phyloP scores from a whole-genome alignment of 2,888 invertebrate genomes.

The Busseola fusca region DNA sequence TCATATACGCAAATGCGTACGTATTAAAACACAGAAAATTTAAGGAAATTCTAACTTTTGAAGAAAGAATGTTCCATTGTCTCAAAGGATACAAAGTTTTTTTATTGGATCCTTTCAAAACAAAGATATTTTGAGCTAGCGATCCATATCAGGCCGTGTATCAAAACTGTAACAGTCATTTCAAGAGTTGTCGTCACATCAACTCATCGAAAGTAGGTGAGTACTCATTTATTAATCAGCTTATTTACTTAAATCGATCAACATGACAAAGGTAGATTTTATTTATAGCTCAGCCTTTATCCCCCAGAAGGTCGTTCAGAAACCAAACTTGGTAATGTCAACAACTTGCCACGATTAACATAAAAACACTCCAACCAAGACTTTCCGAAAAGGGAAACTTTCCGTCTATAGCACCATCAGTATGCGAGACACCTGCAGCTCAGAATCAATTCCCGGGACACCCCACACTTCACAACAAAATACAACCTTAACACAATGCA shows the following conservation, averaged over 20 bases:
- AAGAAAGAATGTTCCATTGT: neutral
- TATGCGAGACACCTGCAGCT: constrained; percentile 68
- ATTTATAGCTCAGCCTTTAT: constrained; percentile 65
- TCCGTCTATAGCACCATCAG: constrained; percentile 66
- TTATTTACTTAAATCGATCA: constrained; percentile 55
- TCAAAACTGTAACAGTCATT: constrained; percentile 9
- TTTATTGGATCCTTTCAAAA: constrained; percentile 2
- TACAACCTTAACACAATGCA: constrained; percentile 55
- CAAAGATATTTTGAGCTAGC: neutral
- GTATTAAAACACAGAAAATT: constrained; percentile 10
- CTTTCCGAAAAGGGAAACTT: constrained; percentile 71
- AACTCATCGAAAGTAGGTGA: constrained; percentile 14
- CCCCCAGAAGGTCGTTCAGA: constrained; percentile 67
- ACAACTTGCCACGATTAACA: constrained; percentile 66
- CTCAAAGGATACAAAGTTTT: neutral
- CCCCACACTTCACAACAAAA: constrained; percentile 56
- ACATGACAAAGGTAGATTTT: constrained; percentile 59
- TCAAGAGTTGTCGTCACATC: neutral
- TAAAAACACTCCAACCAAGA: constrained; percentile 62
- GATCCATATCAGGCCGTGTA: neutral
- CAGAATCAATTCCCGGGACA: constrained; percentile 67
- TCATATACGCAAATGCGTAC: neutral
- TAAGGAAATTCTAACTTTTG: neutral
- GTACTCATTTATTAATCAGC: constrained; percentile 39
- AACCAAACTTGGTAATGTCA: constrained; percentile 71